Evolutionary conservation across 2,797 vertebrate species (phyloP).

Genomic region (Trachops cirrhosus): DNA sequence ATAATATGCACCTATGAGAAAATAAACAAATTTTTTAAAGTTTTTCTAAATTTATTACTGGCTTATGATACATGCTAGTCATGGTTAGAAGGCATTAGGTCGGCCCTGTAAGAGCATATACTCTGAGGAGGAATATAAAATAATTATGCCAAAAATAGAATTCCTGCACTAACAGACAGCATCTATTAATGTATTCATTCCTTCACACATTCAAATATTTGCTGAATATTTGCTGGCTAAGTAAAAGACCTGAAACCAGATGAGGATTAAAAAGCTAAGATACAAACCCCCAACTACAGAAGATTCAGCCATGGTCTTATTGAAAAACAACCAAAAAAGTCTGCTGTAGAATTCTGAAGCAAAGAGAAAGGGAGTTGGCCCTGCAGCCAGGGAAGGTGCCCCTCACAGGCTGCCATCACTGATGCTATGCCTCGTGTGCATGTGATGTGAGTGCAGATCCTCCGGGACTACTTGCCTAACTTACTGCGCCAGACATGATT

Average conservation of each 20-base stretch:
- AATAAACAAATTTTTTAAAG: neutral
- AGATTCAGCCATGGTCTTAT: neutral
- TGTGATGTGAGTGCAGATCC: neutral
- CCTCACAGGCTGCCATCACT: neutral
- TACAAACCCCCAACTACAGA: neutral
- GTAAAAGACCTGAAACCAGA: neutral
- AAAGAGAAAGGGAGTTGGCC: neutral
- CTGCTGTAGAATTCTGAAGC: neutral
- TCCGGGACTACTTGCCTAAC: neutral
- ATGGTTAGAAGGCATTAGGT: neutral
- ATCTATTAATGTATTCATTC: neutral
- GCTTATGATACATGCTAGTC: neutral
- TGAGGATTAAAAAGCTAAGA: neutral
- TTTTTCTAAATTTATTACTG: neutral
- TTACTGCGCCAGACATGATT: neutral
- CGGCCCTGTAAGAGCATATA: neutral
- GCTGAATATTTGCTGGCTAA: neutral
- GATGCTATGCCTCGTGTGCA: neutral
- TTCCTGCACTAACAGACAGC: neutral
- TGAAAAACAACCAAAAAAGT: neutral
- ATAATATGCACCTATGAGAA: neutral
- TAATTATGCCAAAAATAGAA: neutral
- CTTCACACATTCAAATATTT: neutral
- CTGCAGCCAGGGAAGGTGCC: neutral
- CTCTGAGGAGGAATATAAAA: slow-evolving; percentile 4